These are phyloP conservation scores for Hartigia nigra DNA, from an alignment of 2,888 invertebrate genomes.

Conservation along the genomic window DNA sequence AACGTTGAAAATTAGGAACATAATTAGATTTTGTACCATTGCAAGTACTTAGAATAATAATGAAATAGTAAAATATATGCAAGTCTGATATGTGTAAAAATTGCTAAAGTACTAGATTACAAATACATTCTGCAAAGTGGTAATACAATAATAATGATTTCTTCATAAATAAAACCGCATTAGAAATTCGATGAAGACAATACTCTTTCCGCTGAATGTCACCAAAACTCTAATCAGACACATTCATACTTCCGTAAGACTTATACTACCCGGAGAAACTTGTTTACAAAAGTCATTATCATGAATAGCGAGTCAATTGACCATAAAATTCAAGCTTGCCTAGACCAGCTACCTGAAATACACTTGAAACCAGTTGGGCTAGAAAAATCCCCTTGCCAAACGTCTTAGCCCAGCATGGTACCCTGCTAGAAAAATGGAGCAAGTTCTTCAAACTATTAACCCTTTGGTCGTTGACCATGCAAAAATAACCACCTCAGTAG, in stretches of 20 bases:
- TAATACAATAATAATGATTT: neutral
- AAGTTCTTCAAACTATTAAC: slow-evolving; percentile 34
- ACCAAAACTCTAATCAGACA: slow-evolving; percentile 12
- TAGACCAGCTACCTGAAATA: neutral
- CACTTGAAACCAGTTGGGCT: neutral
- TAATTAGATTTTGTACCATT: neutral
- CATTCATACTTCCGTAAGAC: neutral
- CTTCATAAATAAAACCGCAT: neutral
- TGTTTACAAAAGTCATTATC: slow-evolving; percentile 30
- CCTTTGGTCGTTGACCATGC: slow-evolving; percentile 5
- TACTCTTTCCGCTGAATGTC: neutral
- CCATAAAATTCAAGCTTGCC: slow-evolving; percentile 13
- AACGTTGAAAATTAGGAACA: neutral
- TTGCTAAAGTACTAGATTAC: neutral
- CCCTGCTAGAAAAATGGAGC: slow-evolving; percentile 51
- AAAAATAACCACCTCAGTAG: neutral
- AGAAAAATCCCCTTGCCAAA: neutral
- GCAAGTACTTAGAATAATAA: neutral
- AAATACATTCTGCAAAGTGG: too few relatives aligned
- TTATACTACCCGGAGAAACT: slow-evolving; percentile 27
- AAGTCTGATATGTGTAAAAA: neutral
- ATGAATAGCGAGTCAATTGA: slow-evolving; percentile 19
- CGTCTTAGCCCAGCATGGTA: slow-evolving; percentile 27
- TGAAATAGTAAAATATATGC: neutral
- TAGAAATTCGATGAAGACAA: slow-evolving; percentile 16